These are phyloP conservation scores for Penelope pileata DNA, from an alignment of 2,113 vertebrate genomes.

Conservation along the genomic window DNA sequence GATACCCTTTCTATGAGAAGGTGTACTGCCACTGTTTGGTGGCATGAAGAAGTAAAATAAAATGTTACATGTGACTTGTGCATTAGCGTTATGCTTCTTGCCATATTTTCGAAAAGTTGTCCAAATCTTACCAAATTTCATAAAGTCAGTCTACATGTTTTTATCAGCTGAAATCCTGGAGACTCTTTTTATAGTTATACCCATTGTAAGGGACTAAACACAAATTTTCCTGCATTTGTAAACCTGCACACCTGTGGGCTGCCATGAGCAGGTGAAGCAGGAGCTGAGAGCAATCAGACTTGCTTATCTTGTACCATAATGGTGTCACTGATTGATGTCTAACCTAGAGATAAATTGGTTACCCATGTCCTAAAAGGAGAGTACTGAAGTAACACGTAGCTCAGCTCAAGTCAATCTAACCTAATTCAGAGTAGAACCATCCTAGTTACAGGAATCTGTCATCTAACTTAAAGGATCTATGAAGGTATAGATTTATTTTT, in stretches of 20 bases:
- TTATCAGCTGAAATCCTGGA: background rate
- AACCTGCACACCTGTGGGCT: background rate
- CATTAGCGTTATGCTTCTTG: background rate
- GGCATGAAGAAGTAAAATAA: background rate
- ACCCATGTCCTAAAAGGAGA: background rate
- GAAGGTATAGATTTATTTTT: background rate
- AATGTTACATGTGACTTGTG: background rate
- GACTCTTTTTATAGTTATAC: background rate
- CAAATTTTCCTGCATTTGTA: background rate
- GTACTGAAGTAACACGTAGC: background rate
- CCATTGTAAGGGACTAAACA: background rate
- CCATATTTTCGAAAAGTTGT: background rate
- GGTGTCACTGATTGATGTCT: rapidly evolving
- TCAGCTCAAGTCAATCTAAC: background rate
- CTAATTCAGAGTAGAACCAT: background rate
- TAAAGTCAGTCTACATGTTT: background rate
- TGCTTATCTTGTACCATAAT: background rate
- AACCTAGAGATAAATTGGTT: background rate
- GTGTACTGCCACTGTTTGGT: background rate
- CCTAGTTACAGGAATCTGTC: background rate
- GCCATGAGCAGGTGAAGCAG: rapidly evolving
- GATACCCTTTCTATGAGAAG: background rate
- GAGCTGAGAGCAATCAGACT: background rate
- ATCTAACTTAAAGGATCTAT: background rate
- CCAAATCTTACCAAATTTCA: background rate